Percentiles rank a stretch among this genome's conserved stretches.
Evolutionary conservation across 2,797 vertebrate genomes (phyloP).

Genomic region (Diglossa cyanea): DNA sequence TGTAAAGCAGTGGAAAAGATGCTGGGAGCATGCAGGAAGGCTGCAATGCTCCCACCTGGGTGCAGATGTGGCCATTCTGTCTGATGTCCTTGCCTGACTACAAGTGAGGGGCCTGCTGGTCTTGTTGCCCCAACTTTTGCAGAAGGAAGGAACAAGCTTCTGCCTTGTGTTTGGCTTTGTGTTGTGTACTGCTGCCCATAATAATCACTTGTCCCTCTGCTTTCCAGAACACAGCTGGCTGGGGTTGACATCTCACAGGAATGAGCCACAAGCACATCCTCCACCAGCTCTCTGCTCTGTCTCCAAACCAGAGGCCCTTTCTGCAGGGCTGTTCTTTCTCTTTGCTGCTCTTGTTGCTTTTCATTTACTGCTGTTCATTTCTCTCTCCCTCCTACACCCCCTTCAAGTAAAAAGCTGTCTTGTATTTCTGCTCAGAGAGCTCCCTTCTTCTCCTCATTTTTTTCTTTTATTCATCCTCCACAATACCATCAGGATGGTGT

Average conservation of each 20-base stretch:
- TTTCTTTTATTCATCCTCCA: not conserved
- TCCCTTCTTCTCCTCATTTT: not conserved
- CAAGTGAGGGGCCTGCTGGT: not conserved
- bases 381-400: not conserved
- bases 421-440: not conserved
- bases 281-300: not conserved
- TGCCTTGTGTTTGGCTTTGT: not conserved
- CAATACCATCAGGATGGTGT: not conserved
- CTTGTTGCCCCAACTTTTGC: not conserved
- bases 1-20: not conserved
- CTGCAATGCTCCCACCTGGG: not conserved
- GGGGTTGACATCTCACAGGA: not conserved
- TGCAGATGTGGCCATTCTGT: not conserved
- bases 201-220: not conserved
- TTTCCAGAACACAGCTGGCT: not conserved
- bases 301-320: not conserved
- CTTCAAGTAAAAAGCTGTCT: not conserved
- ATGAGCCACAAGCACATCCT: not conserved
- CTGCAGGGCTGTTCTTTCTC: not conserved
- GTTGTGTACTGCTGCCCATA: not conserved
- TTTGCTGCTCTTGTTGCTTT: not conserved
- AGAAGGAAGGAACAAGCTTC: not conserved
- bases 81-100: not conserved
- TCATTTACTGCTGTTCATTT: not conserved
- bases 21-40: not conserved